Percentiles rank a stretch among this genome's conserved stretches.
phyloP scores from a whole-genome alignment of 2,888 invertebrate genomes.

The Luffia ferchaultella region DNA sequence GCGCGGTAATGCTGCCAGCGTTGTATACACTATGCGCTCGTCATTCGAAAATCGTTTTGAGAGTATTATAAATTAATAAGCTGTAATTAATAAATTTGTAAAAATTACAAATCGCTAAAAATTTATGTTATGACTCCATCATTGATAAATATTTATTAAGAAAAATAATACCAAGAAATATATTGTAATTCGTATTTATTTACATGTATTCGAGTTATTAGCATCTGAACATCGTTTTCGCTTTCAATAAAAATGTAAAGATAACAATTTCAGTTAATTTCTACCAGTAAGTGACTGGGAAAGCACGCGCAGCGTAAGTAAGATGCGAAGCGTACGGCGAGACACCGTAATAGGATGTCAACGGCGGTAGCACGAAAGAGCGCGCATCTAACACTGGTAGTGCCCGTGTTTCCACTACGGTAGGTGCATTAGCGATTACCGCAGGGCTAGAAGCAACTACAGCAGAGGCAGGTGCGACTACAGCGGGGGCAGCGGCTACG shows the following conservation, averaged over 20 bases:
- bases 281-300: slow-evolving; percentile 46
- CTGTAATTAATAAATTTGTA: background rate
- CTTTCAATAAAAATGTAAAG: too few species aligned
- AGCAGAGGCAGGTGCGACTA: slow-evolving; percentile 28
- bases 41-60: too few species aligned
- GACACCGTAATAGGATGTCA: slow-evolving; percentile 16
- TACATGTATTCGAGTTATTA: slow-evolving; percentile 24
- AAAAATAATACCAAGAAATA: background rate
- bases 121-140: background rate
- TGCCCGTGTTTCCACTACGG: slow-evolving; percentile 19
- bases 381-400: background rate
- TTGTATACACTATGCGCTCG: too few species aligned
- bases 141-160: background rate
- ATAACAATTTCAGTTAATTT: too few species aligned
- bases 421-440: too few species aligned
- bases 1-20: too few species aligned
- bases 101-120: background rate
- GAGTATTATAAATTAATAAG: too few species aligned
- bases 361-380: slow-evolving; percentile 2
- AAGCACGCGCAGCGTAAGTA: slow-evolving; percentile 36
- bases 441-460: too few species aligned
- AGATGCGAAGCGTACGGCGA: slow-evolving; percentile 15
- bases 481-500: slow-evolving; percentile 26
- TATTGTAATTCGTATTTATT: slow-evolving; percentile 10
- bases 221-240: slow-evolving; percentile 21